Evolutionary conservation across 53 echinoderm and acorn worm species (phyloP).

Genomic region (Mesocentrotus franciscanus): DNA sequence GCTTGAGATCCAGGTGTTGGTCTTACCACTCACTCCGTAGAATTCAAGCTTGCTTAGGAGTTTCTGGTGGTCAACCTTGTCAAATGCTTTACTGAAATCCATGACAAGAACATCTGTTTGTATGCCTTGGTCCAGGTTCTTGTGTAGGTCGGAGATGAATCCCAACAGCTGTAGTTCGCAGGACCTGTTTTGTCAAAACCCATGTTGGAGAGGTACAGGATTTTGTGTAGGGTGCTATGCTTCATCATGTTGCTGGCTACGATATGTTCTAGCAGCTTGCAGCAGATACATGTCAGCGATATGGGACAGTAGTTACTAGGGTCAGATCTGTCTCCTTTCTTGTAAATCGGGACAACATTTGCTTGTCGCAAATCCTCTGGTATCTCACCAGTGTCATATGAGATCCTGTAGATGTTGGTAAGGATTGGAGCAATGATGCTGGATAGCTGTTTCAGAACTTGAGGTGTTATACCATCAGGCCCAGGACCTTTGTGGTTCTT

Average conservation of each 20-base stretch:
- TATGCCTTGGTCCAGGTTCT: slow-evolving; percentile 34
- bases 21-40: slow-evolving; percentile 46
- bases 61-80: slow-evolving; percentile 59
- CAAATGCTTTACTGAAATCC: slow-evolving; percentile 55
- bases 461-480: slow-evolving; percentile 18
- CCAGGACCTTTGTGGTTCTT: slow-evolving; percentile 24
- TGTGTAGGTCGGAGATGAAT: slow-evolving; percentile 48
- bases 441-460: not conserved
- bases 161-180: slow-evolving; percentile 53
- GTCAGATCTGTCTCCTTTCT: too few species aligned
- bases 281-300: not conserved
- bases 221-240: not conserved
- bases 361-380: too few species aligned
- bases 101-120: slow-evolving; percentile 48
- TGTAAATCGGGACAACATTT: too few species aligned
- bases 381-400: too few species aligned
- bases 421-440: too few species aligned
- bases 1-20: slow-evolving; percentile 49
- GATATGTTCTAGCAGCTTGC: not conserved
- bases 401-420: too few species aligned
- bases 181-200: not conserved
- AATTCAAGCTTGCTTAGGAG: slow-evolving; percentile 47
- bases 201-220: not conserved
- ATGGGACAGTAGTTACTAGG: not conserved
- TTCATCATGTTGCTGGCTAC: not conserved